Evolutionary conservation across 2,888 invertebrate genomes (phyloP), one percentile per base, ranked within the genome.

Genomic region (Prosopocoilus inquinatus): DNA sequence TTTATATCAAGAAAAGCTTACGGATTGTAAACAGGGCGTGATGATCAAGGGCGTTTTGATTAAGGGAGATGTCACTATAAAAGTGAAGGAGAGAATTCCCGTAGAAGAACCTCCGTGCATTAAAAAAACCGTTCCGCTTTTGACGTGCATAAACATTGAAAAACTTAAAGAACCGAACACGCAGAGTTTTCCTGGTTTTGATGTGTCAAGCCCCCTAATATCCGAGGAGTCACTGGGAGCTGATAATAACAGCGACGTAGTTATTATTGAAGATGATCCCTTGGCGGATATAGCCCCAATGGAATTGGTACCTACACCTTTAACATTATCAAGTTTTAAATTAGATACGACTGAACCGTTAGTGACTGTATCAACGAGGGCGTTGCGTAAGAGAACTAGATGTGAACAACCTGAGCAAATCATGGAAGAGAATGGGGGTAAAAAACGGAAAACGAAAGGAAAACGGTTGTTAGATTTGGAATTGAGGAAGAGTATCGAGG

Each of bases 401-500:
- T 16, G 41, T 7, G 53, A 53, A 32, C 58, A 64, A 39, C 47
- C 51, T 12, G 60, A 61, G 50, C 39, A 56, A 2, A 59, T 63
- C 8, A 16, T 39, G 15, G 50, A 48, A 9, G 59, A 48, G 7
- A 52, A 49, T 64, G 63, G 62, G 64, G 58, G 71, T 59, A 67
- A 67, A 53, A 45, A 59, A 39, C 49, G 63, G 8, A 64, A 66
- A 61, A 57, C 59, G 28, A 63, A 65, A 61, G 72, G 70, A 9
- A 75, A 74, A 54, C 66, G 76, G 1, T 61, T 65, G 44, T 61
- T 73, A 3, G 74, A 76, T 61, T 63, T 66, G 28, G 68, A 71
- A 43, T 60, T 76, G 35, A 60, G 76, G 12, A 71, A 71, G 55
- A 76, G 74, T 54, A 70, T 84, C 3, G 84, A 84, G 76, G 82